Conservation (phyloP, 2,113 vertebrate species). For the Sceloporus undulatus region DNA sequence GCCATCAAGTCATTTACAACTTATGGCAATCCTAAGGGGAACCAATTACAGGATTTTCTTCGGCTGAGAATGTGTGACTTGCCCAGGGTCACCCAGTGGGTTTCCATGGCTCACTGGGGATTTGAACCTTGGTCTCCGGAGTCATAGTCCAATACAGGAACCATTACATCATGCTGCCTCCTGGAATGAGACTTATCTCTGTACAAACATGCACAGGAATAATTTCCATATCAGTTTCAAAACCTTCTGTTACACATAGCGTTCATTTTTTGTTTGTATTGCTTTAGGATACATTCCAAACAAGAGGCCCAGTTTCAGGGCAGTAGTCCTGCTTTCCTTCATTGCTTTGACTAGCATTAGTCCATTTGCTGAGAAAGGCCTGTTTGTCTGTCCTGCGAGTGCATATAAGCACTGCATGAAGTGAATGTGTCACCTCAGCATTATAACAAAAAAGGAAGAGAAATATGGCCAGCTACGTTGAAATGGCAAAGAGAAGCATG, state of each 20-base stretch:
- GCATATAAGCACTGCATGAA: not conserved
- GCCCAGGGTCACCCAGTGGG: too few relatives aligned
- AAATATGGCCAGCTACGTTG: too few relatives aligned
- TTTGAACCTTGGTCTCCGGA: too few relatives aligned
- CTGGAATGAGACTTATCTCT: too few relatives aligned
- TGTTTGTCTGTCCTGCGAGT: not conserved
- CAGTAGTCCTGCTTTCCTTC: not conserved
- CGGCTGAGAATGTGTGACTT: too few relatives aligned
- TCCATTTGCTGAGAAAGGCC: not conserved
- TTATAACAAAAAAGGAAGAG: not conserved
- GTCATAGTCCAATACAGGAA: too few relatives aligned
- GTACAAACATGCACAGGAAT: not conserved
- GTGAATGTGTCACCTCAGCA: not conserved
- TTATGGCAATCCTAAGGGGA: too few relatives aligned
- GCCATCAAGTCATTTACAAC: too few relatives aligned
- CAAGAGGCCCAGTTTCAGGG: not conserved
- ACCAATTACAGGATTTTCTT: too few relatives aligned
- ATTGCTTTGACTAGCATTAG: not conserved
- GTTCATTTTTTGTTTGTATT: not conserved
- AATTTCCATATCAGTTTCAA: not conserved
- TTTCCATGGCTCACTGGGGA: too few relatives aligned
- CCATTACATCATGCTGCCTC: too few relatives aligned
- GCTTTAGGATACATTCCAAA: not conserved
- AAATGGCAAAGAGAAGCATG: not conserved
- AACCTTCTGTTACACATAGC: not conserved